Percentiles rank a stretch among this genome's conserved stretches.
Conservation (phyloP, 1,140 invertebrate genomes). For the Lamellibrachia luymesi region DNA sequence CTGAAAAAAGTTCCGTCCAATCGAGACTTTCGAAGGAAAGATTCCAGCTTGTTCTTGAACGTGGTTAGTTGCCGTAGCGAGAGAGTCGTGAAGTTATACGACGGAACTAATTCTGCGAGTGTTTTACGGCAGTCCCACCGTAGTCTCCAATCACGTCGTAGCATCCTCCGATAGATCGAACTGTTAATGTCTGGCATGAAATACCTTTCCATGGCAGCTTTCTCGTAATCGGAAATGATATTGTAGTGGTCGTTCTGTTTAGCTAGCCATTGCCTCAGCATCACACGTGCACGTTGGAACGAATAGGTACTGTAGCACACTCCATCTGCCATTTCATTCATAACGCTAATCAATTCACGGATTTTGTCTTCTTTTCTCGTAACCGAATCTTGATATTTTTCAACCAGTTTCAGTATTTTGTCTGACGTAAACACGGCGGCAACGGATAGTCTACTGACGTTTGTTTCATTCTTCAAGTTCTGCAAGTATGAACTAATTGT, state of each 20-base stretch:
- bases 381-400: neutral
- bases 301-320: neutral
- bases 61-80: no score
- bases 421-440: neutral
- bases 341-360: neutral
- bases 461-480: neutral
- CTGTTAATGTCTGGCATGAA: neutral
- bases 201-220: neutral
- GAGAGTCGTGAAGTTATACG: neutral
- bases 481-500: neutral
- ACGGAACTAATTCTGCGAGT: neutral
- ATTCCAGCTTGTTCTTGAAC: neutral
- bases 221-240: no score
- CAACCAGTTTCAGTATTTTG: neutral
- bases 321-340: no score
- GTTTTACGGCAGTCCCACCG: neutral
- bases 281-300: neutral
- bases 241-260: neutral
- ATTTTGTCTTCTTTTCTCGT: neutral
- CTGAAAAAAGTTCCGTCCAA: neutral
- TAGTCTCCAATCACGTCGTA: neutral
- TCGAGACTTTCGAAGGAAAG: neutral
- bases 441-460: neutral
- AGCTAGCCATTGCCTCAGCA: neutral
- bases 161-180: neutral